Evolutionary conservation across 2,113 vertebrate species (phyloP).

Genomic region (Oryzias curvinotus): DNA sequence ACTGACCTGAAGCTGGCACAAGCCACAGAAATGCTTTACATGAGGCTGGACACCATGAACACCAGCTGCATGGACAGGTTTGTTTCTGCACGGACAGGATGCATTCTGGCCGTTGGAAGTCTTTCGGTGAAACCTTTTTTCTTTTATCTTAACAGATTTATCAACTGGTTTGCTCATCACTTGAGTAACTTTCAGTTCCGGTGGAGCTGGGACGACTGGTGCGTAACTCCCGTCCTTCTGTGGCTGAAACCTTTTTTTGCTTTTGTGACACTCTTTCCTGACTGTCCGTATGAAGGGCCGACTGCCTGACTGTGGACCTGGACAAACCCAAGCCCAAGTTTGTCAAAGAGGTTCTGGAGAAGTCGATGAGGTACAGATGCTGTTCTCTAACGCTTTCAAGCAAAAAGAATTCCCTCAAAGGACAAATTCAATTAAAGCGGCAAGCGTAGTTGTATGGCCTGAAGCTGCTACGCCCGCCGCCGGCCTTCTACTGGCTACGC

Average conservation of each 20-base stretch:
- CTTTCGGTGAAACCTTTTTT: accelerated
- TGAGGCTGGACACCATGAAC: slow-evolving; percentile 97
- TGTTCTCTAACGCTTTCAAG: too few relatives aligned
- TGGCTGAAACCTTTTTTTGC: neutral
- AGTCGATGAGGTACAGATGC: slow-evolving; percentile 86
- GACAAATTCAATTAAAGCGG: too few relatives aligned
- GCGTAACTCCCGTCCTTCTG: slow-evolving; percentile 54
- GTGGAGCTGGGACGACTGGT: slow-evolving; percentile 99
- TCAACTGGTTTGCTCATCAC: slow-evolving; percentile 98
- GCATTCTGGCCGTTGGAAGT: neutral
- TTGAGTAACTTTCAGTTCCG: slow-evolving; percentile 98
- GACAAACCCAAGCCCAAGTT: slow-evolving; percentile 97
- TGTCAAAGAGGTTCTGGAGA: slow-evolving; percentile 96
- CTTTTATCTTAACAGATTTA: slow-evolving; percentile 52
- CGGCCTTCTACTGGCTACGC: too few relatives aligned
- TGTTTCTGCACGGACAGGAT: neutral
- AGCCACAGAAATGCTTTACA: slow-evolving; percentile 98
- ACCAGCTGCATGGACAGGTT: slow-evolving; percentile 93
- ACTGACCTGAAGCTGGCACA: slow-evolving; percentile 87
- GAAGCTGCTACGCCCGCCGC: too few relatives aligned
- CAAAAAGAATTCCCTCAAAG: neutral
- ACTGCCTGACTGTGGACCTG: slow-evolving; percentile 88
- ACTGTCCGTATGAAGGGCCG: slow-evolving; percentile 79
- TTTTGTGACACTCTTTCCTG: neutral
- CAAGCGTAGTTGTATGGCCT: too few relatives aligned